phyloP scores from a whole-genome alignment of 2,797 vertebrate species.

The Epinephelus awoara region DNA sequence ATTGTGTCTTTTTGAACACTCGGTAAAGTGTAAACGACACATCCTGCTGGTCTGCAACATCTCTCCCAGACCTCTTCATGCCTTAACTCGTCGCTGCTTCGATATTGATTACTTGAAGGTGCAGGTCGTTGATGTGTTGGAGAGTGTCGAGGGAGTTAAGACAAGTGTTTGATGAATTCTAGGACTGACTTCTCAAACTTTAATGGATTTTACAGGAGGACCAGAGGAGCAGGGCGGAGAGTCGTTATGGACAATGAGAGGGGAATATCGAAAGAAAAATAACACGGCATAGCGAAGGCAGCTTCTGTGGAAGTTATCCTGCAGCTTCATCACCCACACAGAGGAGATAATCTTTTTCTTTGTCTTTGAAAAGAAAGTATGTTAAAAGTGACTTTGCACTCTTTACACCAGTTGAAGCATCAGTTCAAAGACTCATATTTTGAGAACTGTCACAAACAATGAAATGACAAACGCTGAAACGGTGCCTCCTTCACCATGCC shows the following conservation, averaged over 20 bases:
- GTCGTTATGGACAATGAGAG: background rate
- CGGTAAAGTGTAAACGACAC: conserved; percentile 36
- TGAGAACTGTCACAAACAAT: conserved; percentile 42
- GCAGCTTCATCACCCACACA: background rate
- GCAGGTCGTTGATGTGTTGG: conserved; percentile 37
- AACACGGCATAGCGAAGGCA: background rate
- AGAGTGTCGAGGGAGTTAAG: conserved; percentile 34
- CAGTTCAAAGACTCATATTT: conserved; percentile 26
- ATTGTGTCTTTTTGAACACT: conserved; percentile 32
- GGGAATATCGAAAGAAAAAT: conserved; percentile 4
- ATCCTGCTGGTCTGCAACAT: conserved; percentile 34
- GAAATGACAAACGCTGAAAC: conserved; percentile 15
- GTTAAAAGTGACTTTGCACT: conserved; percentile 1
- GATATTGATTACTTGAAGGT: conserved; percentile 39
- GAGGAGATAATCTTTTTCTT: background rate
- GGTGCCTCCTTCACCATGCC: background rate
- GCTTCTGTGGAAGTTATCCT: background rate
- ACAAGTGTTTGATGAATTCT: conserved; percentile 20
- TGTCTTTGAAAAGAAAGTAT: conserved; percentile 25
- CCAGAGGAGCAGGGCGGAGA: background rate
- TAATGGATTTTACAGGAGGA: conserved; percentile 11
- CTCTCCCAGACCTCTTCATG: conserved; percentile 39
- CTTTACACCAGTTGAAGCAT: background rate
- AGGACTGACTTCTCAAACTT: conserved; percentile 15
- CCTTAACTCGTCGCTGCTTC: conserved; percentile 26